Conservation (phyloP, 2,113 vertebrate species). For the Oreochromis tanganicae region DNA sequence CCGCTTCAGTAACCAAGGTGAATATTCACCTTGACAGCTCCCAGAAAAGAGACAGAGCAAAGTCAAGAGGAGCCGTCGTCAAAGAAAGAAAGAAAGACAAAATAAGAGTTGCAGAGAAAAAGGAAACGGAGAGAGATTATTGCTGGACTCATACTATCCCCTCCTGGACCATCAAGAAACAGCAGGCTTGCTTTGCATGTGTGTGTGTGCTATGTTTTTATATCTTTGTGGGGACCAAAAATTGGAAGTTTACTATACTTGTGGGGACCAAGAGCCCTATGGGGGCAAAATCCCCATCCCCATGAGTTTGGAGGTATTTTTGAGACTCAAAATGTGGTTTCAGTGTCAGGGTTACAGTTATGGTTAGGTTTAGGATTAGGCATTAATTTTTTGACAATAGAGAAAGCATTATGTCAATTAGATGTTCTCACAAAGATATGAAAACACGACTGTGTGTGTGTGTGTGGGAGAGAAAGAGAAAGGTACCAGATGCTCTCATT, state of each 20-base stretch:
- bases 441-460: background rate
- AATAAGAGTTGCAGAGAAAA: background rate
- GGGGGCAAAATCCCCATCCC: background rate
- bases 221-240: background rate
- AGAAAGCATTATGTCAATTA: background rate
- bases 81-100: background rate
- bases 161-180: slow-evolving; percentile 10
- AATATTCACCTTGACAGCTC: slow-evolving; percentile 50
- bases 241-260: background rate
- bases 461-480: background rate
- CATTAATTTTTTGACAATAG: background rate
- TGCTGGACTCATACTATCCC: background rate
- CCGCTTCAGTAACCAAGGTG: slow-evolving; percentile 41
- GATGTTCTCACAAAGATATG: background rate
- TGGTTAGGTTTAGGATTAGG: background rate
- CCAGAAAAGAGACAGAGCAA: background rate
- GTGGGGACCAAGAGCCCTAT: background rate
- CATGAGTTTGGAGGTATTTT: background rate
- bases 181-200: background rate
- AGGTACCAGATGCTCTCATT: slow-evolving; percentile 21
- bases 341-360: background rate
- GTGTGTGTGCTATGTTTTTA: background rate
- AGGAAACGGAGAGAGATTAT: background rate
- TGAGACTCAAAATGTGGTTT: background rate
- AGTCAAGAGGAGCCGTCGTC: background rate